Conservation (phyloP, 2,797 vertebrate genomes). For the Carcharodon carcharias region DNA sequence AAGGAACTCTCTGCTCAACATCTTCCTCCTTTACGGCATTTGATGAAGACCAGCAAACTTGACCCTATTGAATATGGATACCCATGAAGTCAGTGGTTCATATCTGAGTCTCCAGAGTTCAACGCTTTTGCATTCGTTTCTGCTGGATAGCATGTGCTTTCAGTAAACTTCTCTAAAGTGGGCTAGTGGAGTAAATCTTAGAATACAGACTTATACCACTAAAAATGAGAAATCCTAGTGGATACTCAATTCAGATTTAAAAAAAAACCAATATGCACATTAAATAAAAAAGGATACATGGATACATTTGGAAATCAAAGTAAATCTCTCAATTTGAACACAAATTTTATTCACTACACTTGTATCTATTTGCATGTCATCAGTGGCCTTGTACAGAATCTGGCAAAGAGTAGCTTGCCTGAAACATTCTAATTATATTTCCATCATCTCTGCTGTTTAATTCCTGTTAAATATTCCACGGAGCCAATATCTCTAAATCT, state of each 20-base stretch:
- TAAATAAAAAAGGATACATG: neutral
- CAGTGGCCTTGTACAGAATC: constrained; percentile 55
- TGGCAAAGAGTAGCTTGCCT: constrained; percentile 55
- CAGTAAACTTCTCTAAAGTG: neutral
- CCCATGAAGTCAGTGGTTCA: neutral
- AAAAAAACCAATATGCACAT: neutral
- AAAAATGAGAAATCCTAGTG: neutral
- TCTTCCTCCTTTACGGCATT: neutral
- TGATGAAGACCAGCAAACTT: neutral
- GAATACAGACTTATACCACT: neutral
- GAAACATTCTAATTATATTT: constrained; percentile 71
- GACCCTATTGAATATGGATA: neutral
- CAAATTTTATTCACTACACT: neutral
- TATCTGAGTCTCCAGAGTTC: neutral
- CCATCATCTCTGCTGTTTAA: constrained; percentile 61
- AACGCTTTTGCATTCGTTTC: neutral
- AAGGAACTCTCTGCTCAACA: neutral
- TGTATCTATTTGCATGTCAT: constrained; percentile 46
- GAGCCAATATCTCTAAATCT: constrained; percentile 43
- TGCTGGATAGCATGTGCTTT: neutral
- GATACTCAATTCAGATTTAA: neutral
- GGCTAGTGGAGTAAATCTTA: neutral
- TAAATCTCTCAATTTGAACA: neutral
- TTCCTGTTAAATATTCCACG: constrained; percentile 43
- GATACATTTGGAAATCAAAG: neutral